These are phyloP conservation scores for Enteromius viviparus DNA, from an alignment of 2,797 vertebrate species.

Conservation along the genomic window DNA sequence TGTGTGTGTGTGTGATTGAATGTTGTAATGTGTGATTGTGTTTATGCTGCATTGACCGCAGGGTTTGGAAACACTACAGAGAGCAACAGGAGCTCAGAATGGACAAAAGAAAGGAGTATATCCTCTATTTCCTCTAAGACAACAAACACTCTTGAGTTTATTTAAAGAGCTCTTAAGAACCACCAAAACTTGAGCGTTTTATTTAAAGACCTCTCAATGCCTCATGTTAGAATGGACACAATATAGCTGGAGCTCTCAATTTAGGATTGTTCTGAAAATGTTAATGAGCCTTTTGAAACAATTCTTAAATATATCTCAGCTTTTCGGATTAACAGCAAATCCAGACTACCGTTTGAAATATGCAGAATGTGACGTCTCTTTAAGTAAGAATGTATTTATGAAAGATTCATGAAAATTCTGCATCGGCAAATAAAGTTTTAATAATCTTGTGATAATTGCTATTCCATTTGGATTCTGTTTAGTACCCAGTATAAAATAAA, in stretches of 20 bases:
- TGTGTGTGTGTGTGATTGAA: neutral
- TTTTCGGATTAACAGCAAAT: neutral
- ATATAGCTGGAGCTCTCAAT: neutral
- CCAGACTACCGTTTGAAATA: neutral
- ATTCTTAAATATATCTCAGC: neutral
- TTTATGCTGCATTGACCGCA: slow-evolving; percentile 12
- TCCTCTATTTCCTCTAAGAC: slow-evolving; percentile 40
- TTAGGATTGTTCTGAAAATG: neutral
- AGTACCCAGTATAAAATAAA: neutral
- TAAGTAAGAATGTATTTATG: neutral
- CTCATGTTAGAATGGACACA: slow-evolving; percentile 1
- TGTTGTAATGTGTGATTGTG: neutral
- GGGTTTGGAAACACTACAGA: slow-evolving; percentile 27
- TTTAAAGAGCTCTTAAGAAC: slow-evolving; percentile 30
- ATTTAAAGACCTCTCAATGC: slow-evolving; percentile 37
- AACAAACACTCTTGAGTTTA: slow-evolving; percentile 31
- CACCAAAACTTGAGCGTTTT: slow-evolving; percentile 35
- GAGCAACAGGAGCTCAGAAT: neutral
- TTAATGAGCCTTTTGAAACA: neutral
- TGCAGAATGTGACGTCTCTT: neutral
- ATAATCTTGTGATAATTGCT: neutral
- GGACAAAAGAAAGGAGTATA: slow-evolving; percentile 45
- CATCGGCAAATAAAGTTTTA: neutral
- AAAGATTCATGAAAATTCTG: neutral
- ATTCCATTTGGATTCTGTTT: neutral